Evolutionary conservation across 1,140 invertebrate genomes (phyloP).

Genomic region (Papilio helenus): DNA sequence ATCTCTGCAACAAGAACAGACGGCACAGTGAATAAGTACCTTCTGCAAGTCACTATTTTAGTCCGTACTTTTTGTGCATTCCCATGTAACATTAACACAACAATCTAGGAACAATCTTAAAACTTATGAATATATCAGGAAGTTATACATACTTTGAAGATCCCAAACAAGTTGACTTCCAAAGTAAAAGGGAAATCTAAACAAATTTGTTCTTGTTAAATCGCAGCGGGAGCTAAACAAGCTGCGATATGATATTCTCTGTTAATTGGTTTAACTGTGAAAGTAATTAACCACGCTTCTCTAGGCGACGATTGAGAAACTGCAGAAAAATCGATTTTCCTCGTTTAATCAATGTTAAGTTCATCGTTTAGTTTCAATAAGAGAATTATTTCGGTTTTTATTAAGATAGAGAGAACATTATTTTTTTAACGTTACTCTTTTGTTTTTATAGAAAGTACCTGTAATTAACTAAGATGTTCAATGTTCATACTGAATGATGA

Average conservation of each 20-base stretch:
- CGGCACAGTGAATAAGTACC: too few species aligned
- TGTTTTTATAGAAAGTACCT: too few species aligned
- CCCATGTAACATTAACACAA: neutral
- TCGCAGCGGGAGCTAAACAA: neutral
- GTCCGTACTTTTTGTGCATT: neutral
- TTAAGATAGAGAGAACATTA: neutral
- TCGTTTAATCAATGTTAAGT: constrained; percentile 24
- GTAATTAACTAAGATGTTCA: too few species aligned
- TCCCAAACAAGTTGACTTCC: neutral
- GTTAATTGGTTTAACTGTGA: constrained; percentile 35
- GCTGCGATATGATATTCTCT: constrained; percentile 18
- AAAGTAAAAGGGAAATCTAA: neutral
- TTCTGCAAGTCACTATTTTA: too few species aligned
- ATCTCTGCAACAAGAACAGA: too few species aligned
- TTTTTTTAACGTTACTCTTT: too few species aligned
- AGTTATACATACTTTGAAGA: neutral
- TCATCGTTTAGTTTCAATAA: neutral
- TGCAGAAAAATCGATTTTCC: constrained; percentile 15
- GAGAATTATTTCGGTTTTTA: neutral
- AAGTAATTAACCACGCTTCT: constrained; percentile 35
- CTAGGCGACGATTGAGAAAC: neutral
- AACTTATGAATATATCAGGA: neutral
- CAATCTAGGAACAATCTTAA: neutral
- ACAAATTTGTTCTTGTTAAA: constrained; percentile 2
- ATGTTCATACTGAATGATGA: too few species aligned